phyloP scores from a whole-genome alignment of 2,888 invertebrate species.

The Nezara viridula region DNA sequence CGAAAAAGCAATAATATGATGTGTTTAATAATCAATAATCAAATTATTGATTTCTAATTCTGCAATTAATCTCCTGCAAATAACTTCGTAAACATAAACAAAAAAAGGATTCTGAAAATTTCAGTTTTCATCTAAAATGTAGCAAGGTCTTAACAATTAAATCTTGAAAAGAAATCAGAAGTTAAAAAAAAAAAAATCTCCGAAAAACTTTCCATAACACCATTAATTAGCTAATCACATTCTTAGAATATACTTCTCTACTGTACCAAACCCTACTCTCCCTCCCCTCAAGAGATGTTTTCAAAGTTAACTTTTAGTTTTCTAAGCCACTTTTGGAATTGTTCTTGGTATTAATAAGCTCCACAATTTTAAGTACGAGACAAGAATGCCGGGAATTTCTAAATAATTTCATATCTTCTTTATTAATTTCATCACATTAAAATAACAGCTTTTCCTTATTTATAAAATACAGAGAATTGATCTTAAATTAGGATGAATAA shows the following conservation, averaged over 20 bases:
- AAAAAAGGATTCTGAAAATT: no score
- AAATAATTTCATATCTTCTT: constrained; percentile 1
- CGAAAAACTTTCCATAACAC: no score
- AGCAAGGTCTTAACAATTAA: no score
- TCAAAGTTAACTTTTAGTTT: neutral
- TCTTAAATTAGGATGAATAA: neutral
- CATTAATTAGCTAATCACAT: neutral
- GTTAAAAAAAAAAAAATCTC: no score
- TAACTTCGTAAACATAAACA: no score
- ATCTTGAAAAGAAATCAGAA: no score
- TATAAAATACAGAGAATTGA: neutral
- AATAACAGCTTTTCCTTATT: neutral
- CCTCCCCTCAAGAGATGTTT: neutral
- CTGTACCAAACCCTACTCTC: neutral
- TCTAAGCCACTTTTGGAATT: constrained; percentile 21
- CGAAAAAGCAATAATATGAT: no score
- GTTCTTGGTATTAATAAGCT: constrained; percentile 6
- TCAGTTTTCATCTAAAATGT: no score
- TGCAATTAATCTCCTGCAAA: no score
- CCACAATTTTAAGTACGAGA: constrained; percentile 20
- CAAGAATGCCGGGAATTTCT: neutral
- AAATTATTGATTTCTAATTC: no score
- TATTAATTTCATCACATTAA: neutral
- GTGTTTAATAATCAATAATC: no score
- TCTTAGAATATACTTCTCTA: neutral